Percentiles rank a stretch among this genome's conserved stretches.
These are phyloP conservation scores for Rhinatrema bivittatum DNA, from an alignment of 2,797 vertebrate genomes.

Conservation along the genomic window DNA sequence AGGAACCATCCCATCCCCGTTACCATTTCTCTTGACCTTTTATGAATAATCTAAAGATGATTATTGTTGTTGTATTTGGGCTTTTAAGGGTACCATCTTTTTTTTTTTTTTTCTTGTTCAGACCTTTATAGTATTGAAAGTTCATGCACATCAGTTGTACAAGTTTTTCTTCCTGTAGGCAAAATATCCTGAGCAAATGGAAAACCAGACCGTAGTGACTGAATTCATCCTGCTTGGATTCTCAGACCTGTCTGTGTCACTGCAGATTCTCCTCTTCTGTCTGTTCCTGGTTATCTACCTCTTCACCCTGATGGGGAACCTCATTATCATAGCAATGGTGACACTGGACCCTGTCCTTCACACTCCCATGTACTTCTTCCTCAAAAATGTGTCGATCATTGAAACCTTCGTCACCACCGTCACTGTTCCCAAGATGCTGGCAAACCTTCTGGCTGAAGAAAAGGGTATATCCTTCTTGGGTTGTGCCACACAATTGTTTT, in stretches of 20 bases:
- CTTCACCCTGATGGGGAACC: not conserved
- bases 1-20: too few relatives aligned
- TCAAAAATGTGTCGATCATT: conserved; percentile 5
- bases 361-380: too few relatives aligned
- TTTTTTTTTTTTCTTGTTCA: too few relatives aligned
- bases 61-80: too few relatives aligned
- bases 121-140: too few relatives aligned
- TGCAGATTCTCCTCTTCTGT: not conserved
- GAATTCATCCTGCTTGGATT: conserved; percentile 6
- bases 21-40: too few relatives aligned
- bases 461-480: not conserved
- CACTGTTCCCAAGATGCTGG: not conserved
- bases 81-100: too few relatives aligned
- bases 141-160: too few relatives aligned
- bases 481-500: not conserved
- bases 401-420: not conserved
- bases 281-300: not conserved
- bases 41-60: too few relatives aligned
- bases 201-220: not conserved
- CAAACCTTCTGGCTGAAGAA: not conserved
- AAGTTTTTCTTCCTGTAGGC: too few relatives aligned
- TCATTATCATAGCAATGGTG: not conserved
- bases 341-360: not conserved
- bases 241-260: not conserved
- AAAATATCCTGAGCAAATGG: too few relatives aligned